Conservation (phyloP, 1,140 invertebrate genomes). For the Manduca sexta region DNA sequence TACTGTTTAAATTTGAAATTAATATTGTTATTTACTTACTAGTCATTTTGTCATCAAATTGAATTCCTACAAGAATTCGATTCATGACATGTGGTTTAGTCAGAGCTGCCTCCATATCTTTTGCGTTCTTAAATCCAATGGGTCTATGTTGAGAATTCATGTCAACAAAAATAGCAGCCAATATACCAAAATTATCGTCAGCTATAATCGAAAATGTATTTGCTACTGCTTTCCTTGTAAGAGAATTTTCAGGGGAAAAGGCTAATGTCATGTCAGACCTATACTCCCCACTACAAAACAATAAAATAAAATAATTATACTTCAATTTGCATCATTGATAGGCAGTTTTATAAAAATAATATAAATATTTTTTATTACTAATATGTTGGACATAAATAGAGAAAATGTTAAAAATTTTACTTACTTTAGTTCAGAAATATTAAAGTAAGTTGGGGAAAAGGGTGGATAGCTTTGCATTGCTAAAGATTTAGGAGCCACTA, state of each 20-base stretch:
- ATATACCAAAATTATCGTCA: constrained; percentile 48
- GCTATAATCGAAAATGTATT: constrained; percentile 56
- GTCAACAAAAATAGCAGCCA: constrained; percentile 43
- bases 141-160: constrained; percentile 46
- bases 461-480: constrained; percentile 43
- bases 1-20: too few relatives aligned
- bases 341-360: too few relatives aligned
- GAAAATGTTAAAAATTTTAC: too few relatives aligned
- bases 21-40: constrained; percentile 58
- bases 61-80: constrained; percentile 67
- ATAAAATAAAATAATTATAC: constrained; percentile 4
- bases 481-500: constrained; percentile 70
- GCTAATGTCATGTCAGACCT: constrained; percentile 53
- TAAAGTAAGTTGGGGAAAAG: constrained; percentile 58
- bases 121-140: constrained; percentile 51
- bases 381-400: too few relatives aligned
- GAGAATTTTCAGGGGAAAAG: constrained; percentile 57
- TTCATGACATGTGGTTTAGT: constrained; percentile 61
- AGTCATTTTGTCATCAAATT: constrained; percentile 69
- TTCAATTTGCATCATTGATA: not conserved
- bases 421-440: constrained; percentile 56
- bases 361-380: too few relatives aligned
- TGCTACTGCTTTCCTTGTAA: constrained; percentile 49
- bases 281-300: constrained; percentile 48
- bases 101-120: constrained; percentile 52